Evolutionary conservation across 2,797 vertebrate genomes (phyloP), one percentile per base, ranked within the genome.

Genomic region (Clarias platycephalus): DNA sequence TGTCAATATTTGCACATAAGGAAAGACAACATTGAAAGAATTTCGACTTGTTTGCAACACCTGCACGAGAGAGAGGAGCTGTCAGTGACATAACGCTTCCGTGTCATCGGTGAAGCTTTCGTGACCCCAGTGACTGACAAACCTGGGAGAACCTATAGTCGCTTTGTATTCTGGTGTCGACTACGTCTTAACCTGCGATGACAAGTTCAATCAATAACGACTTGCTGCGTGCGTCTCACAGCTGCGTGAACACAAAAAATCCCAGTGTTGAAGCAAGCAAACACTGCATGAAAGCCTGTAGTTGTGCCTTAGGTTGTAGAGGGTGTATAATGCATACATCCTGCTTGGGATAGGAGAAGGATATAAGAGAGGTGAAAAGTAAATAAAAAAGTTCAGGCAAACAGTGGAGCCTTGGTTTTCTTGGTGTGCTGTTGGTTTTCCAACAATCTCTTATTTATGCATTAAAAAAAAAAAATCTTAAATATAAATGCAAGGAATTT

Each of bases 401-500:
- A 86, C 87, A 83, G 8, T 58, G 85, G 86, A 34, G 82, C 86
- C 86, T 71, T 67, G 83, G 64, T 82, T 70, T 89, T 88, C 92
- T 91, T 78, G 84, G 68, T 88, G 26, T 90, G 92, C 91, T 89
- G 93, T 9, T 0, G 37, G 8, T 60, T 26, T 49, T 79, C 2
- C 57, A n/a, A 44, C 22, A 20, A 77, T 62, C 13, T 8, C 12
- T 28, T 26, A 49, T 64, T 44, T 10, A 64, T 64, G 26, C 28
- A 26, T 71, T 40, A 67, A 31, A 28, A 64, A 66, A 64, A 66
- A 31, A 63, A n/a, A 26, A 63, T 3, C n/a, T 24, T 10, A 24
- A 44, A 15, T 13, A 15, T 3, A 74, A 74, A 74, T 53, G 44
- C 44, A 2, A 34, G 10, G 28, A 58, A 31, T 76, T 31, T 15